Evolutionary conservation across 2,888 invertebrate genomes (phyloP), one percentile per base, ranked within the genome.

Genomic region (Chalcis sispes): DNA sequence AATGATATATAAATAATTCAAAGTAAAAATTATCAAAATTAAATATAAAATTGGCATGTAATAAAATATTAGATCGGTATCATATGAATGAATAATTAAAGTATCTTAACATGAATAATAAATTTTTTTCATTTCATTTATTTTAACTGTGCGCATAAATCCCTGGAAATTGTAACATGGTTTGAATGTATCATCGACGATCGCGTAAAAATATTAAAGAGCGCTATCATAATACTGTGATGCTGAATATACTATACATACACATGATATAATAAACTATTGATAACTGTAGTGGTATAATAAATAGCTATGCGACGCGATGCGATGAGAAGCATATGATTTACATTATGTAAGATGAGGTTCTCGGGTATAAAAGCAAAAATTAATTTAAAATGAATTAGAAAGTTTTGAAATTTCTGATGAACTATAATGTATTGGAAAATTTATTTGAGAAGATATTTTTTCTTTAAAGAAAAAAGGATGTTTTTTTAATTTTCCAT

Each of bases 201-300:
- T 86, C 84, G 82, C 82, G 82, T 82, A 83, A 86, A 84, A 83
- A 85, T 83, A 32, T 85, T 85, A 86, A 87, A 86, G 81, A 86
- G 87, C 87, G 87, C 88, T 88, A 88, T 87, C 85, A 85, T n/a
- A n/a, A n/a, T 88, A 87, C 88, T 88, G 88, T 88, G 88, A 88
- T 88, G 88, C 85, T 87, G 87, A 87, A 86, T 74, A 74, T 77
- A 66, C 64, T 54, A 65, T 73, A 48, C 61, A 73, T 62, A 54
- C 52, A 61, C 61, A 70, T 71, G 71, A 61, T 70, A 86, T 86
- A 86, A 82, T 84, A 81, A 83, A 81, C 83, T 81, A 80, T 76
- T 80, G 69, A 78, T 70, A 78, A 79, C 77, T 72, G 65, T 81
- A 81, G 75, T 79, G 42, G 15, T 76, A 79, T 81, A 80, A 79